These are phyloP conservation scores for Genyomyrus donnyi DNA, from an alignment of 2,113 vertebrate species.

Conservation along the genomic window DNA sequence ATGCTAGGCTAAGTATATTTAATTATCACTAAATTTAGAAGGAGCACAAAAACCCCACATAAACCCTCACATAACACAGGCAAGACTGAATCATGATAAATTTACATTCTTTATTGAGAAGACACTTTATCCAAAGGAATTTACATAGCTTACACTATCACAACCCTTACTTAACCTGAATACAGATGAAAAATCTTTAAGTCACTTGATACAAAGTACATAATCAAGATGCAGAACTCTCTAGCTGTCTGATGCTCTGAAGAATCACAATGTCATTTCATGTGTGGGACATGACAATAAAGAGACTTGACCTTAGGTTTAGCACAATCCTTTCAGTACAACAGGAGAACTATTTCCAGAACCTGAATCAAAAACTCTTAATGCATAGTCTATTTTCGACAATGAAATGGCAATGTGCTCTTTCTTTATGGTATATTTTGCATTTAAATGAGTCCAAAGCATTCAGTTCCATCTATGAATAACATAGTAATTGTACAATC, in stretches of 20 bases:
- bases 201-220: neutral
- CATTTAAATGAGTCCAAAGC: neutral
- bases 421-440: neutral
- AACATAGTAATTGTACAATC: neutral
- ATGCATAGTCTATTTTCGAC: neutral
- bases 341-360: neutral
- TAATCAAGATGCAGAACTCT: neutral
- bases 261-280: neutral
- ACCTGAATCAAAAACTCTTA: neutral
- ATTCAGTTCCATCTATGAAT: neutral
- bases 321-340: neutral
- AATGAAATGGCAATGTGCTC: neutral
- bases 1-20: conserved; percentile 11
- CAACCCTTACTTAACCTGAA: no score
- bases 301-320: neutral
- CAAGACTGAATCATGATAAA: neutral
- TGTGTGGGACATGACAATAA: neutral
- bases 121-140: neutral
- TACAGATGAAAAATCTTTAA: neutral
- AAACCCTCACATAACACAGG: neutral
- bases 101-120: neutral
- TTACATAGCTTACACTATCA: neutral
- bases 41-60: conserved; percentile 10
- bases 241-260: neutral
- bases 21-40: conserved; percentile 34